These are phyloP conservation scores for Pelusios castaneus DNA, from an alignment of 2,113 vertebrate genomes.

Conservation along the genomic window DNA sequence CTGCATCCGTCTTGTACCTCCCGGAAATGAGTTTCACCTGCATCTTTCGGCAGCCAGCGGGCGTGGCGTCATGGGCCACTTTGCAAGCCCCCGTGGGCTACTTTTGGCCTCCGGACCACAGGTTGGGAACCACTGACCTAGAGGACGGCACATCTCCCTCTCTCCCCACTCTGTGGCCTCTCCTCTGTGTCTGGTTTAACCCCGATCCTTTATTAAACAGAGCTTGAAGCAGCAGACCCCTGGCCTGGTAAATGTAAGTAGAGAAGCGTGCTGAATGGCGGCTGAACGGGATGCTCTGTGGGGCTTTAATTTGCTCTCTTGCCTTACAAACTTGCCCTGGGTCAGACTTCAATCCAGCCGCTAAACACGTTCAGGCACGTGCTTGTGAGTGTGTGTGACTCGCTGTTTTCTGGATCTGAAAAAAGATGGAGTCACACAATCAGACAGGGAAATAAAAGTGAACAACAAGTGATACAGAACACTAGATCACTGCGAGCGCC, in stretches of 20 bases:
- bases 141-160: neutral
- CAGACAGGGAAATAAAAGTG: neutral
- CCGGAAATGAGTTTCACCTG: no score
- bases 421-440: neutral
- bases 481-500: neutral
- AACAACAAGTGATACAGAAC: neutral
- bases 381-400: neutral
- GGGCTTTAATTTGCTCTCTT: slow-evolving; percentile 21
- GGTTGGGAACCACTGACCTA: neutral
- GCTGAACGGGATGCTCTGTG: neutral
- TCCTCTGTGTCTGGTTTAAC: slow-evolving; percentile 41
- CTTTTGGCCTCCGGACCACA: no score
- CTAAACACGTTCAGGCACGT: neutral
- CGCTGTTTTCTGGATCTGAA: neutral
- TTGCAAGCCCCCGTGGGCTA: no score
- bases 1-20: no score
- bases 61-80: no score
- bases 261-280: neutral
- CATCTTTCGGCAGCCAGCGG: no score
- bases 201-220: slow-evolving; percentile 75
- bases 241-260: slow-evolving; percentile 70
- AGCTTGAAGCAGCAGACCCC: slow-evolving; percentile 65
- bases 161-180: neutral
- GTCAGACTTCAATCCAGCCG: neutral
- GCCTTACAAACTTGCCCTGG: slow-evolving; percentile 66